These are phyloP conservation scores for Neogale vison DNA, from an alignment of 2,113 vertebrate species.

Conservation along the genomic window DNA sequence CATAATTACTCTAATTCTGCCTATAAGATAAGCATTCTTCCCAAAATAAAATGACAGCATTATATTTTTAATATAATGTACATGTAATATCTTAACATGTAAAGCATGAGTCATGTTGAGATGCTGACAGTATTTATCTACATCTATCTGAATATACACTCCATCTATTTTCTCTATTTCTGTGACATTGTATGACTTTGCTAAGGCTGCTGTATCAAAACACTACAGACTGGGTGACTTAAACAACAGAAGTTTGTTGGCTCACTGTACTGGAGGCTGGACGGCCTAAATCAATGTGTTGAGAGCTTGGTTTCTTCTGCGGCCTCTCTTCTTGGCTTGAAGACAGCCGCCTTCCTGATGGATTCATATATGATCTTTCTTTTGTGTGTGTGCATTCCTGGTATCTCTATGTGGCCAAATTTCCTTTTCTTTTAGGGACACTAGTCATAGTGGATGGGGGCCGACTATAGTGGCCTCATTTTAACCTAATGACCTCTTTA, in stretches of 20 bases:
- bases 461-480: not conserved
- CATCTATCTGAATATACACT: not conserved
- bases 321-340: not conserved
- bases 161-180: not conserved
- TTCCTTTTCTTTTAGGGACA: not conserved
- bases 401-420: not conserved
- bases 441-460: not conserved
- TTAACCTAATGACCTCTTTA: not conserved
- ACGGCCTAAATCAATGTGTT: not conserved
- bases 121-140: not conserved
- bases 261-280: not conserved
- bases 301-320: not conserved
- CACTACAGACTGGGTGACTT: not conserved
- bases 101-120: not conserved
- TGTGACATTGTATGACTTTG: not conserved
- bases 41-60: not conserved
- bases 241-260: not conserved
- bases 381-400: not conserved
- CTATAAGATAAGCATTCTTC: not conserved
- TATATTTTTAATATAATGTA: not conserved
- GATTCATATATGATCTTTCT: not conserved
- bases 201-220: not conserved
- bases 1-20: not conserved
- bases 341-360: not conserved
- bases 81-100: not conserved